A percentile compares a stretch with the other conserved stretches of the same genome.
These are phyloP conservation scores for Adelosebastes latens DNA, from an alignment of 2,797 vertebrate species.

Conservation along the genomic window DNA sequence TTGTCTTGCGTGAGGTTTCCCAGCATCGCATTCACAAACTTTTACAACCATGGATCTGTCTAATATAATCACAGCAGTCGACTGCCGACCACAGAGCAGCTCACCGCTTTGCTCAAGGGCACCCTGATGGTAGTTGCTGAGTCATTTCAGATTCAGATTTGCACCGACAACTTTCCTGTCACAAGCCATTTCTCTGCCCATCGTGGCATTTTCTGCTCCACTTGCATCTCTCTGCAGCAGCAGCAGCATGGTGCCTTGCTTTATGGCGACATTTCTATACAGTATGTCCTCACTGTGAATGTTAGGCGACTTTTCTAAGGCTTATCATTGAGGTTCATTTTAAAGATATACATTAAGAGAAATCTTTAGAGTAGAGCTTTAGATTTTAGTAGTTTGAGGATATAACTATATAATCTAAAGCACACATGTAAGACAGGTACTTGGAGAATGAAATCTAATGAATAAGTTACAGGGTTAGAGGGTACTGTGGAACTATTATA, in stretches of 20 bases:
- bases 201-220: neutral
- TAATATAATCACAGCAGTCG: conserved; percentile 12
- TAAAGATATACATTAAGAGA: neutral
- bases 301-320: neutral
- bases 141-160: conserved; percentile 38
- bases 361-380: neutral
- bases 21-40: neutral
- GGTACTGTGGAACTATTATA: neutral
- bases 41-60: neutral
- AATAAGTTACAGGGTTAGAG: neutral
- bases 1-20: neutral
- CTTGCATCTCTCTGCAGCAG: conserved; percentile 2
- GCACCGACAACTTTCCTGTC: conserved; percentile 37
- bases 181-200: conserved; percentile 34
- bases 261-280: neutral
- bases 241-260: conserved; percentile 1
- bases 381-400: neutral
- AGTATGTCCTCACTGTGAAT: neutral
- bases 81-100: neutral
- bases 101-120: conserved; percentile 33
- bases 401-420: neutral
- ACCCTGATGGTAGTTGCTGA: conserved; percentile 16
- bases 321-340: neutral
- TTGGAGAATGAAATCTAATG: neutral
- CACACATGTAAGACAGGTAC: neutral